These are phyloP conservation scores for Piprites chloris DNA, from an alignment of 2,113 vertebrate species.

Conservation along the genomic window DNA sequence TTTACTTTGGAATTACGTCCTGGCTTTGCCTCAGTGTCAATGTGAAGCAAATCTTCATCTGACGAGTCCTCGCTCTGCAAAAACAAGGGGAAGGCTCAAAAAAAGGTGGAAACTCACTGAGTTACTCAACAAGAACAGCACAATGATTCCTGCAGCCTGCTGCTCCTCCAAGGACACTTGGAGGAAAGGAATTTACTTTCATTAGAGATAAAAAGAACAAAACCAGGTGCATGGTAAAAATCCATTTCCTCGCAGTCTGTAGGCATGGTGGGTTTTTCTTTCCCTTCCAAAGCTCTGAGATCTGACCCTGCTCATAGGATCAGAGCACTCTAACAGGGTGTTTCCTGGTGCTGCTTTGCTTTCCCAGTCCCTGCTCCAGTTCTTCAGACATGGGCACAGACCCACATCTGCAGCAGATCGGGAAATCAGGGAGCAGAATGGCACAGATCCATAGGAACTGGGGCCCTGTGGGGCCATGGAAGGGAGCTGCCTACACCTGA, in stretches of 20 bases:
- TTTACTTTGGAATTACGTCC: slow-evolving; percentile 89
- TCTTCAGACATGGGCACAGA: not conserved
- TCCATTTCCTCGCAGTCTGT: not conserved
- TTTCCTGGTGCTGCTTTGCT: not conserved
- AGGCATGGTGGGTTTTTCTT: not conserved
- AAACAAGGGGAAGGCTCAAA: not conserved
- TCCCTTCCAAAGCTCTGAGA: not conserved
- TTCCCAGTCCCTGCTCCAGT: not conserved
- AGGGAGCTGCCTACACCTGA: not conserved
- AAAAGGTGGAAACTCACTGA: not conserved
- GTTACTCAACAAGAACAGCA: not conserved
- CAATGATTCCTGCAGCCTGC: not conserved
- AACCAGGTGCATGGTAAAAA: not conserved
- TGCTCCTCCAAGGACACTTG: not conserved
- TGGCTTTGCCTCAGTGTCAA: slow-evolving; percentile 90
- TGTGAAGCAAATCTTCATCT: slow-evolving; percentile 93
- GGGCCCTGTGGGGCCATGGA: not conserved
- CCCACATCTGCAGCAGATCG: not conserved
- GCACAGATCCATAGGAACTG: not conserved
- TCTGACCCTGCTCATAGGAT: not conserved
- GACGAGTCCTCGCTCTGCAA: slow-evolving; percentile 86
- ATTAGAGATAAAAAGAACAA: not conserved
- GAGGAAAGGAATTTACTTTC: not conserved
- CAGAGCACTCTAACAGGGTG: not conserved
- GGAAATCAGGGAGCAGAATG: not conserved